These are phyloP conservation scores for Ictalurus punctatus DNA, from an alignment of 2,113 vertebrate species.

Conservation along the genomic window DNA sequence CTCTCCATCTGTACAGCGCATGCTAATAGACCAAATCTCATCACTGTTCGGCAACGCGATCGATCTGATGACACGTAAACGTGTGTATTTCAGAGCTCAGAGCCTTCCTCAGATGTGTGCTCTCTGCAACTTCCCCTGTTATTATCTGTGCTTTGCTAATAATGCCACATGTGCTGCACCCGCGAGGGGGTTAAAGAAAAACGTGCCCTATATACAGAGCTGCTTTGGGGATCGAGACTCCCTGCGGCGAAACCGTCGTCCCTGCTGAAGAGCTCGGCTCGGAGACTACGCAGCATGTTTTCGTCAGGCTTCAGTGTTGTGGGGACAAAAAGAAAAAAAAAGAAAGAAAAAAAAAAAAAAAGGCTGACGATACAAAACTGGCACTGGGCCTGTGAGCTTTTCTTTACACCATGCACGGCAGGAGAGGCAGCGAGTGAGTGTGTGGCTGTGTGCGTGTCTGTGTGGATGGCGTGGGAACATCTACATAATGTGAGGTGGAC, in stretches of 20 bases:
- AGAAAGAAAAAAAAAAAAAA: neutral
- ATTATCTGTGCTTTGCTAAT: neutral
- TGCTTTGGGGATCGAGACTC: neutral
- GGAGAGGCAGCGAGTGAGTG: neutral
- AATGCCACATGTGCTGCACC: slow-evolving; percentile 5
- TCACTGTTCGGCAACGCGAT: neutral
- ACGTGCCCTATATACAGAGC: neutral
- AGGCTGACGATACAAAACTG: slow-evolving; percentile 4
- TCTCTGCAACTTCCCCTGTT: neutral
- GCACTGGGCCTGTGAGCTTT: neutral
- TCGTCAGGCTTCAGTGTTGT: neutral
- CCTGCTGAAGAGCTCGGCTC: neutral
- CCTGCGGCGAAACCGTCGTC: neutral
- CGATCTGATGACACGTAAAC: neutral
- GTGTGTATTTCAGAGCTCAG: neutral
- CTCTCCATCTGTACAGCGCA: neutral
- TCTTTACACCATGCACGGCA: slow-evolving; percentile 3
- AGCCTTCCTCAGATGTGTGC: neutral
- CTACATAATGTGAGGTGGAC: slow-evolving; percentile 1
- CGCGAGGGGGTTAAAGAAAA: neutral
- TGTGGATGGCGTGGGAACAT: slow-evolving; percentile 17
- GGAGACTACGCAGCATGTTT: neutral
- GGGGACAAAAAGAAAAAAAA: neutral
- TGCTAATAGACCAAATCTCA: neutral
- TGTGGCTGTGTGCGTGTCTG: neutral